Base-by-base conservation (phyloP, 1,140 invertebrate species). In the Asbolus verrucosus region DNA sequence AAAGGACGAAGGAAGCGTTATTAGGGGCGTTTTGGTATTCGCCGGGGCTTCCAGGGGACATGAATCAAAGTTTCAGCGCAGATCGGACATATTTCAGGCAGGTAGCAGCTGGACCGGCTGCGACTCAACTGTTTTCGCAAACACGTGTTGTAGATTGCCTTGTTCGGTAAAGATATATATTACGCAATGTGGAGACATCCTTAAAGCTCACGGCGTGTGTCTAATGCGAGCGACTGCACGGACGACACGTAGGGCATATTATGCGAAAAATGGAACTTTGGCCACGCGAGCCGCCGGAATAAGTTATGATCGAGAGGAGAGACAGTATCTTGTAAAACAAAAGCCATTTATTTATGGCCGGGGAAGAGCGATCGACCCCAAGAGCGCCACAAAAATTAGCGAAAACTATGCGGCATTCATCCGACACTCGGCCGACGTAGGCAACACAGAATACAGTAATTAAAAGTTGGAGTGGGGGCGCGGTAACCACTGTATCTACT, bases 21-120 rank as follows among this genome's bases (percentile, higher is more conserved):
- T 27, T 54, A 54, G 33, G 33, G 19, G 46, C 18, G 19, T 27
- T 54, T n/a, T 54, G 46, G 46, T 54, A 54, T 54, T 54, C 46
- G 2, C 19, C 8, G 41, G 11, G n/a, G 6, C 21, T 14, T 27
- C 46, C 46, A 18, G 3, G n/a, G 8, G 21, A 14, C 21, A 54
- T 54, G 46, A 54, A 54, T 54, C 46, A 54, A 54, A 54, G 18
- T 54, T 54, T 54, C 46, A 54, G 46, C 46, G 46, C 46, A 54
- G 46, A 54, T 54, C 46, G 46, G 46, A 54, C 46, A 54, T 54
- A 54, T 54, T 54, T 54, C 46, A 54, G 46, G 19, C 46, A 54
- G 46, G 46, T 54, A 54, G 46, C 46, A 54, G 46, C 46, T 54
- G 46, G 21, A 54, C 46, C 46, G 46, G 21, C 46, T 54, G 46